Conservation (phyloP, 2,113 vertebrate species). For the rabbit (Oryctolagus cuniculus) region mOryCun1.1 NC_091447.1:13132501-13133000, state of each 20-base stretch:
- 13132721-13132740: constrained; percentile 82
- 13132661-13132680: constrained; percentile 53
- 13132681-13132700: constrained; percentile 86
- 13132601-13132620: constrained; percentile 55
- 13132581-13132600: constrained; percentile 68
- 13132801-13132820: constrained; percentile 87
- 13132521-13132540: neutral
- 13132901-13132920: constrained; percentile 81
- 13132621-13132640: constrained; percentile 70
- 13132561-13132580: constrained; percentile 55
- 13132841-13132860: constrained; percentile 31
- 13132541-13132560: constrained; percentile 71
- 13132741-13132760: constrained; percentile 89
- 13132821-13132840: constrained; percentile 81
- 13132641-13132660: constrained; percentile 79
- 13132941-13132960: constrained; percentile 75
- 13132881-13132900: constrained; percentile 82
- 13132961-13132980: constrained; percentile 61
- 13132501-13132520: constrained; percentile 46
- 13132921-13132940: constrained; percentile 81
- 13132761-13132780: constrained; percentile 86
- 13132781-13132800: constrained; percentile 86
- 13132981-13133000: neutral
- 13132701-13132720: constrained; percentile 88
- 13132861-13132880: constrained; percentile 85